Base-by-base conservation (phyloP, 2,113 vertebrate species). In the Octodon degus region DNA sequence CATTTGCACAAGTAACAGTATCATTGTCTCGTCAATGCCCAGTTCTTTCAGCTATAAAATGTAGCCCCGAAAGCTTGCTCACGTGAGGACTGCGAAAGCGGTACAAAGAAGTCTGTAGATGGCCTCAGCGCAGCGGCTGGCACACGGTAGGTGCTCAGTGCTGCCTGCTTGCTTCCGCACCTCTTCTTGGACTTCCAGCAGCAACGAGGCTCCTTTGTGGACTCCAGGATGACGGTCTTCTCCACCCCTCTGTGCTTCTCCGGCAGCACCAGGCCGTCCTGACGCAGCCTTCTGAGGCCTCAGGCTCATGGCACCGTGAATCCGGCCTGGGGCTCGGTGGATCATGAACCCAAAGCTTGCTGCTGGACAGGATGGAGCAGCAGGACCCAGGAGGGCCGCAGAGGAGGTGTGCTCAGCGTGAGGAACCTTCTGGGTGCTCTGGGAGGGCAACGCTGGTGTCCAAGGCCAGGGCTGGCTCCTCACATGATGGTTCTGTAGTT, bases 351-450 rank as follows among this genome's bases (percentile, higher is more conserved):
- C 11, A 63, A 32, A 24, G 47, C 7, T 79, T 12, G 12, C 4
- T 3, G 20, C 20, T 7, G 14, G 76, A 6, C 5, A 65, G 88
- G 6, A 24, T 13, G 47, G 58, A 24, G 24, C 43, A 27, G 17
- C 53, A 27, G 17, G 43, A 50, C 7, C n/a, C 5, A 4, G 79
- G 32, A 79, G 27, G 37, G 85, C 7, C 32, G 8, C 1, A 0
- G 4, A 9, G 7, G 4, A 3, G 19, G 2, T 2, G 0, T 0
- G 1, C 3, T 14, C 50, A 32, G 2, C 3, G 1, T 12, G 9
- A 77, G n/a, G n/a, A 76, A 62, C 17, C 17, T n/a, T 72, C 32
- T 25, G 0, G 16, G 16, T 3, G 11, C n/a, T 79, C 6, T 22
- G 19, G 24, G 20, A 88, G 47, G 65, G 4, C 7, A 3, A 55